A percentile compares a stretch with the other conserved stretches of the same genome.
Conservation (phyloP, 2,888 invertebrate species). For the Eupsilia transversa region DNA sequence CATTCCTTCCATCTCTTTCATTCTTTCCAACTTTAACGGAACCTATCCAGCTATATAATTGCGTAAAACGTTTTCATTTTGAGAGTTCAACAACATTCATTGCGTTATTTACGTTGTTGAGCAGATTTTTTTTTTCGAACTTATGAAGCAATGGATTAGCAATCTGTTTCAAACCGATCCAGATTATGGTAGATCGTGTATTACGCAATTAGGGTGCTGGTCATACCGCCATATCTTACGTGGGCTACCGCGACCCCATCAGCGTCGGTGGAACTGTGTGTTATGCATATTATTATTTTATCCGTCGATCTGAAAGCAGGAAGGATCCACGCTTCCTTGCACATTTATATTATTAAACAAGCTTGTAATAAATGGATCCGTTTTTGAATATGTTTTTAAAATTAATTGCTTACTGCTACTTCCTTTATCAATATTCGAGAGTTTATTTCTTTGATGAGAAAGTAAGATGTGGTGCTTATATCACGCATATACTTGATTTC, state of each 20-base stretch:
- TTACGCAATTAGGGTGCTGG: no score
- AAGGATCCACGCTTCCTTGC: conserved; percentile 40
- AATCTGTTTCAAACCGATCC: no score
- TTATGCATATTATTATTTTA: background rate
- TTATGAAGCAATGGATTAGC: no score
- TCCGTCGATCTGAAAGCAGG: background rate
- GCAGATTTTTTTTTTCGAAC: no score
- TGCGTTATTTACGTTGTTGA: no score
- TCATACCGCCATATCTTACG: background rate
- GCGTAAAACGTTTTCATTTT: no score
- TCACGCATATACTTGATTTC: no score
- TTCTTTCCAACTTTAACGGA: background rate
- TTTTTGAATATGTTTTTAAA: background rate
- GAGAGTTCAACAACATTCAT: no score
- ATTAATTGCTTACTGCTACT: background rate
- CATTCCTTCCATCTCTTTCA: background rate
- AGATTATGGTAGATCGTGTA: no score
- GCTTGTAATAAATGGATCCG: conserved; percentile 29
- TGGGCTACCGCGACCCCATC: background rate
- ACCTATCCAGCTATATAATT: no score
- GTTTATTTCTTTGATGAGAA: background rate
- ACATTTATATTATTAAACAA: conserved; percentile 24
- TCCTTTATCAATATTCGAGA: conserved; percentile 23
- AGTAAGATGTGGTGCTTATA: background rate
- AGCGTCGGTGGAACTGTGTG: background rate